phyloP scores from a whole-genome alignment of 30 jellyfish, hydroid and myxozoan genomes.

The Catostylus mosaicus region DNA sequence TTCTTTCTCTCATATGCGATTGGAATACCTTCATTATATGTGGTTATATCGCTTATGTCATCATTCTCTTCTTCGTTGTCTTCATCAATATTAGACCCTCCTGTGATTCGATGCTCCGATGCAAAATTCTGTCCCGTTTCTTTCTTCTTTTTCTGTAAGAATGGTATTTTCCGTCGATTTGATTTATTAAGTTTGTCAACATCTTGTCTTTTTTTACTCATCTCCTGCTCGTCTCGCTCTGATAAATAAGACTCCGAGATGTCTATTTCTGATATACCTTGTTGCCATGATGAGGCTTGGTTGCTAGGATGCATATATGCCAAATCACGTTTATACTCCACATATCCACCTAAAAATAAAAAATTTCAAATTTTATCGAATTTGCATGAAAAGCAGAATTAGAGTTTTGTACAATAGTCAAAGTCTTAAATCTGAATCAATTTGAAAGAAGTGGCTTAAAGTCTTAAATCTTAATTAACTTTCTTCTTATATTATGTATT shows the following conservation, averaged over 20 bases:
- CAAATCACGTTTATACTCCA: constrained; percentile 37
- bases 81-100: constrained; percentile 1
- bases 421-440: too few species aligned
- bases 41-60: constrained; percentile 48
- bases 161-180: constrained; percentile 44
- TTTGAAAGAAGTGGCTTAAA: too few species aligned
- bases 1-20: constrained; percentile 44
- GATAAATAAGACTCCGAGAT: constrained; percentile 62
- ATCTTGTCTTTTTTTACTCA: constrained; percentile 21
- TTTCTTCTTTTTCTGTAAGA: constrained; percentile 50
- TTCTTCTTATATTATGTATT: too few species aligned
- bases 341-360: constrained; percentile 39
- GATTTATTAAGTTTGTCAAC: constrained; percentile 19
- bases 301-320: too few species aligned
- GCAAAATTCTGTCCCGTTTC: not conserved
- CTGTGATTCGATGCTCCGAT: not conserved
- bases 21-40: constrained; percentile 63
- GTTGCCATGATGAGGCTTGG: too few species aligned
- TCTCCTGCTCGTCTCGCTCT: constrained; percentile 39
- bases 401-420: too few species aligned
- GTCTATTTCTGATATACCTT: constrained; percentile 66
- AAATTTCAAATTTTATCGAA: not conserved
- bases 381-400: too few species aligned
- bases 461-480: too few species aligned
- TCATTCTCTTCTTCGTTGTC: constrained; percentile 47